Evolutionary conservation across 2,888 invertebrate species (phyloP).

Genomic region (Watsonalla cultraria): DNA sequence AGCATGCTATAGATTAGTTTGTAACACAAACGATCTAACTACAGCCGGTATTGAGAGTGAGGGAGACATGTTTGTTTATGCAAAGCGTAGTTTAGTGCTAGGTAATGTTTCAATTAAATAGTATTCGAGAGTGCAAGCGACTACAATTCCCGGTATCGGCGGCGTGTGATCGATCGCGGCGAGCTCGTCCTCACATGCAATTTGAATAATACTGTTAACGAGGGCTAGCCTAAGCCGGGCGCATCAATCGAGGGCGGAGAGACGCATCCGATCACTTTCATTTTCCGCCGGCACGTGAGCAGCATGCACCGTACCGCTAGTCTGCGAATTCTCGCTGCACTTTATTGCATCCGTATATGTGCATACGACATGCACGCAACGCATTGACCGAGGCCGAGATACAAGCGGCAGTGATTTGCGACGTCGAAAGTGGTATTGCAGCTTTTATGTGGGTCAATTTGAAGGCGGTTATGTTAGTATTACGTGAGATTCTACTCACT

Average conservation of each 20-base stretch:
- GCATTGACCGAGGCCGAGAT: constrained; percentile 77
- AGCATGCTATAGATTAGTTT: constrained; percentile 6
- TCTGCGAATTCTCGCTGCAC: constrained; percentile 72
- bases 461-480: constrained; percentile 63
- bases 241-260: constrained; percentile 70
- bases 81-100: constrained; percentile 29
- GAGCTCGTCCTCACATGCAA: constrained; percentile 42
- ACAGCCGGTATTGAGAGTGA: constrained; percentile 15
- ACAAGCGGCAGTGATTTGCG: constrained; percentile 72
- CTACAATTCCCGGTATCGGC: constrained; percentile 28
- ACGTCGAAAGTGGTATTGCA: constrained; percentile 77
- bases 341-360: constrained; percentile 75
- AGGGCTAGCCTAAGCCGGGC: constrained; percentile 60
- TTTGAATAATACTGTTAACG: constrained; percentile 73
- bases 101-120: constrained; percentile 32
- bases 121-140: constrained; percentile 47
- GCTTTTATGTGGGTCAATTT: constrained; percentile 75
- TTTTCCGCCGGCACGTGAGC: constrained; percentile 70
- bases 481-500: constrained; percentile 50
- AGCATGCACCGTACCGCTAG: constrained; percentile 64
- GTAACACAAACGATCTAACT: constrained; percentile 7
- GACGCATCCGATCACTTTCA: constrained; percentile 74
- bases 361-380: constrained; percentile 73
- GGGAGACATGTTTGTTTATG: constrained; percentile 22
- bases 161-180: constrained; percentile 50